Evolutionary conservation across 2,113 vertebrate genomes (phyloP).

Genomic region (Falco punctatus): DNA sequence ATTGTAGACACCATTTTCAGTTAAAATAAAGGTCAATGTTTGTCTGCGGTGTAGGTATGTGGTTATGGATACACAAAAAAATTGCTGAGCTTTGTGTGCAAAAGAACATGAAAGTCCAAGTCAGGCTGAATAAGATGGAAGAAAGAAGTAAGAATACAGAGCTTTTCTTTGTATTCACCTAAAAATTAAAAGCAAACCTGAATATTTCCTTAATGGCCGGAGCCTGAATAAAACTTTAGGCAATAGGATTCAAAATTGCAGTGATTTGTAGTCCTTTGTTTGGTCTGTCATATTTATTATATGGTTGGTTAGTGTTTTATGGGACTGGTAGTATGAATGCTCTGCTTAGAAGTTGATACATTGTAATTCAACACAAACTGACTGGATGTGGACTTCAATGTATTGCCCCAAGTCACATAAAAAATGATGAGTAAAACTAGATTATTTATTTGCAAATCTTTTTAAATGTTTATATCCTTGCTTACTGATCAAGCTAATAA

Average conservation of each 20-base stretch:
- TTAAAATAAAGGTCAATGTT: background rate
- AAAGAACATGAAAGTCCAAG: background rate
- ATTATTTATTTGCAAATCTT: background rate
- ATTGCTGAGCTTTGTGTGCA: background rate
- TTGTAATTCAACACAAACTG: background rate
- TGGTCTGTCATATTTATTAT: background rate
- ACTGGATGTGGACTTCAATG: background rate
- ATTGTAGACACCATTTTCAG: background rate
- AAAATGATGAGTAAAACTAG: background rate
- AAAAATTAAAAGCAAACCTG: background rate
- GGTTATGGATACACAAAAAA: background rate
- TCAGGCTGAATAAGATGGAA: background rate
- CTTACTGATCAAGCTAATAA: background rate
- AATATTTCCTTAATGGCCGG: background rate
- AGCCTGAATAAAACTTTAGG: background rate
- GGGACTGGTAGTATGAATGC: background rate
- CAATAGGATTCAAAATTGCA: background rate
- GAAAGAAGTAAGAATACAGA: background rate
- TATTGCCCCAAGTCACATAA: background rate
- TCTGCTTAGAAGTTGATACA: background rate
- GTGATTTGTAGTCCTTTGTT: background rate
- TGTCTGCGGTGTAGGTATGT: background rate
- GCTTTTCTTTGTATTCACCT: background rate
- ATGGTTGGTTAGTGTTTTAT: background rate
- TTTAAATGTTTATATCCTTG: background rate